Base-by-base conservation (phyloP, 1,140 invertebrate species). In the Aphaenogaster floridana region DNA sequence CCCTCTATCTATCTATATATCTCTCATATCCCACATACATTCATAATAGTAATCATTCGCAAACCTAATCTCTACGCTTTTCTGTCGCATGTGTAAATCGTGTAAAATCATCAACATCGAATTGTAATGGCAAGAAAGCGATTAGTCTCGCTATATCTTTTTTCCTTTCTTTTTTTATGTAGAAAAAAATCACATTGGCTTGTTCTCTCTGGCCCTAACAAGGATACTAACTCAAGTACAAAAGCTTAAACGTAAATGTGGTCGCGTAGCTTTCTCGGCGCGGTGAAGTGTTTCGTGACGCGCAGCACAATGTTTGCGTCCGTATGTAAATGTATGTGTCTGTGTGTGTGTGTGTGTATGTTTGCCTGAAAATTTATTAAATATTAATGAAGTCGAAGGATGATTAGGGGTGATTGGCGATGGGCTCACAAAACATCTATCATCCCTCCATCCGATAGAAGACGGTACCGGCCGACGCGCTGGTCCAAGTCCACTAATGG, bases 391-490 rank as follows among this genome's bases (percentile, higher is more conserved):
- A 92, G 92, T 93, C 92, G 91, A 90, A 90, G 66, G 92, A 93
- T 91, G 91, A 93, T 92, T 90, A 86, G 90, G 87, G 92, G 89
- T 93, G 94, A 94, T 92, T 92, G 90, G 92, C 86, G 94, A 95
- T 90, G 93, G 83, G 91, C 92, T 95, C 95, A 95, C 93, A 94
- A 95, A 94, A 95, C 93, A 93, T 95, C 95, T 94, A 95, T 95
- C 94, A 95, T 95, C 92, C 94, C 95, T 95, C 95, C 95, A 91
- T 96, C 95, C 74, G 96, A 96, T 68, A 96, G 94, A 93, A 96
- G 96, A 91, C 95, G 95, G 91, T 96, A 96, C 81, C 96, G 95
- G 93, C 95, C 96, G 84, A 96, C 96, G 77, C 95, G 95, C 91
- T 95, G 95, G 94, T 95, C 95, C 94, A 95, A 94, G 93, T 95